A percentile compares a stretch with the other conserved stretches of the same genome.
These are phyloP conservation scores for Helobdella robusta DNA, from an alignment of 2,888 invertebrate genomes.

Conservation along the genomic window DNA sequence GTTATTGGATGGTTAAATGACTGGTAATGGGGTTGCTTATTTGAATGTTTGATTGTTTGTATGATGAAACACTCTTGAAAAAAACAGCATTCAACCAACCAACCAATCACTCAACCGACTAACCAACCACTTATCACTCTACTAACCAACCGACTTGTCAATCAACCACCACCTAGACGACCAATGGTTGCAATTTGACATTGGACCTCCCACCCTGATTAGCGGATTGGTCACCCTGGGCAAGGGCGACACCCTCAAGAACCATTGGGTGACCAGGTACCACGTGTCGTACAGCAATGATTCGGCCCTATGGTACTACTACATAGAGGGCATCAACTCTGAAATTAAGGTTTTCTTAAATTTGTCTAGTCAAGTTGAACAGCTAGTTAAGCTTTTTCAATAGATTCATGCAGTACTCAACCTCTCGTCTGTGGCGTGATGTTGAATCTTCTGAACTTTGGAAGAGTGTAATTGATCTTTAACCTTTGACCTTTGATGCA, in stretches of 20 bases:
- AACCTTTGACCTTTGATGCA: too few species aligned
- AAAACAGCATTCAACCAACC: too few species aligned
- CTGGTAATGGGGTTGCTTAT: neutral
- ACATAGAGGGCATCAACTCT: conserved; percentile 53
- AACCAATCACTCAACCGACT: too few species aligned
- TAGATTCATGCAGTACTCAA: neutral
- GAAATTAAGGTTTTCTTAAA: conserved; percentile 50
- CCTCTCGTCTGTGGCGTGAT: neutral
- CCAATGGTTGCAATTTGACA: conserved; percentile 54
- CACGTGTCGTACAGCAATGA: conserved; percentile 54
- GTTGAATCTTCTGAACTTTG: too few species aligned
- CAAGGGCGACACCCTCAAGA: conserved; percentile 50
- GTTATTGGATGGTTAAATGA: too few species aligned
- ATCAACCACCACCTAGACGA: too few species aligned
- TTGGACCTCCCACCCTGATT: conserved; percentile 53
- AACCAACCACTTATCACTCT: neutral
- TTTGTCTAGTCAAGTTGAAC: neutral
- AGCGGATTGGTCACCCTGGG: conserved; percentile 54
- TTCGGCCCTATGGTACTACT: conserved; percentile 51
- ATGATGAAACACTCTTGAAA: neutral
- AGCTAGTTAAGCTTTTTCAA: neutral
- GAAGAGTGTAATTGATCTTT: too few species aligned
- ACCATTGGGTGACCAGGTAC: conserved; percentile 54
- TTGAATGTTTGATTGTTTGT: neutral
- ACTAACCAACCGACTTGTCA: too few species aligned